Evolutionary conservation across 2,888 invertebrate species (phyloP).

Genomic region (Tanypteryx hageni): DNA sequence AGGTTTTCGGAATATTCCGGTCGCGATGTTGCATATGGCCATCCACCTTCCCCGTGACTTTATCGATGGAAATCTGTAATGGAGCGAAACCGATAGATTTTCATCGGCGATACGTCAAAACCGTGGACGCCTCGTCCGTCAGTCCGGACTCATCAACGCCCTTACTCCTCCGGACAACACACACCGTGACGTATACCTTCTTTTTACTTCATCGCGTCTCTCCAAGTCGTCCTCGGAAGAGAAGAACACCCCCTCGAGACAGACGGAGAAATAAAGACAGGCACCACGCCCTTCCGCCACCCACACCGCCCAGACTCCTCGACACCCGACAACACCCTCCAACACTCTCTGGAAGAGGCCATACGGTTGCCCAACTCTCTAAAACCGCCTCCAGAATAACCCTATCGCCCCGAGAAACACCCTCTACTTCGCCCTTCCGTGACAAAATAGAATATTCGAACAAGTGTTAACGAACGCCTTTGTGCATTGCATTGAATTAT

Average conservation of each 20-base stretch:
- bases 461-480: no score
- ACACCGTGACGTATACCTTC: not conserved
- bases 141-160: not conserved
- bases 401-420: no score
- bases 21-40: constrained; percentile 34
- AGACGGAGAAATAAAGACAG: not conserved
- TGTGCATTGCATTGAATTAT: no score
- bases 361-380: no score
- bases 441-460: no score
- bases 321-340: no score
- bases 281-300: constrained; percentile 61
- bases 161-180: constrained; percentile 9
- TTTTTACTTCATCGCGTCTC: not conserved
- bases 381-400: no score
- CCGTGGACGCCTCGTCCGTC: not conserved
- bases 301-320: constrained; percentile 35
- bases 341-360: no score
- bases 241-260: constrained; percentile 4
- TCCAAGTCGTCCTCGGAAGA: not conserved
- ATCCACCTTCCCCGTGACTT: not conserved
- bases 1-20: not conserved
- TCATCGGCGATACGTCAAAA: constrained; percentile 45
- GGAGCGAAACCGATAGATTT: constrained; percentile 61
- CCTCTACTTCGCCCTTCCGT: no score
- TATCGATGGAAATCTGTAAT: constrained; percentile 63